These are phyloP conservation scores for Lamellibrachia columna DNA, from an alignment of 2,888 invertebrate genomes.

Conservation along the genomic window DNA sequence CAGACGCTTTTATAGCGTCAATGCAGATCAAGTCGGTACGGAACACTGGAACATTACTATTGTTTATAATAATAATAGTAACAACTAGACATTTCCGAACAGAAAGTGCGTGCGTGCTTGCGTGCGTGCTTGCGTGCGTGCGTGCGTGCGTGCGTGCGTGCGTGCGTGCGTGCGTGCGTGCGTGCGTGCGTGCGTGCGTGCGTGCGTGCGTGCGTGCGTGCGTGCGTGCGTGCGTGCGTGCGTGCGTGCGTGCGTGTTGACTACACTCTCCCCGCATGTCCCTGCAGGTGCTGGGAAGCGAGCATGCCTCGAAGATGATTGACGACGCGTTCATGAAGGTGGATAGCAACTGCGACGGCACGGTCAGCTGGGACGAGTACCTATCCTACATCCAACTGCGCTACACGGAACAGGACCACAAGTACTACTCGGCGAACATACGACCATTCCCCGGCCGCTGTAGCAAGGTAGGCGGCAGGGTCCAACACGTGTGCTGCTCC, in stretches of 20 bases:
- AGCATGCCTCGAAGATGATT: neutral
- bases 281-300: neutral
- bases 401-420: slow-evolving; percentile 66
- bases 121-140: neutral
- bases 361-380: slow-evolving; percentile 79
- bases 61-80: no score
- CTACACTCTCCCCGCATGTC: no score
- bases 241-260: neutral
- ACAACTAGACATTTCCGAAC: no score
- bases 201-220: neutral
- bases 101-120: neutral
- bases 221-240: neutral
- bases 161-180: neutral
- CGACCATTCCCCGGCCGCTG: slow-evolving; percentile 41
- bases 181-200: neutral
- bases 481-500: no score
- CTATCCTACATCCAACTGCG: slow-evolving; percentile 80
- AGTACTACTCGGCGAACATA: slow-evolving; percentile 39
- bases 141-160: neutral
- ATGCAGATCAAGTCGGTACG: no score
- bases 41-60: no score
- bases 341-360: slow-evolving; percentile 70
- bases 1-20: no score
- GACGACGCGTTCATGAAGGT: slow-evolving; percentile 39
- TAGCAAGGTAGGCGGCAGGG: neutral